Base-by-base conservation (phyloP, 2,888 invertebrate species). In the Rotaria sp. region DNA sequence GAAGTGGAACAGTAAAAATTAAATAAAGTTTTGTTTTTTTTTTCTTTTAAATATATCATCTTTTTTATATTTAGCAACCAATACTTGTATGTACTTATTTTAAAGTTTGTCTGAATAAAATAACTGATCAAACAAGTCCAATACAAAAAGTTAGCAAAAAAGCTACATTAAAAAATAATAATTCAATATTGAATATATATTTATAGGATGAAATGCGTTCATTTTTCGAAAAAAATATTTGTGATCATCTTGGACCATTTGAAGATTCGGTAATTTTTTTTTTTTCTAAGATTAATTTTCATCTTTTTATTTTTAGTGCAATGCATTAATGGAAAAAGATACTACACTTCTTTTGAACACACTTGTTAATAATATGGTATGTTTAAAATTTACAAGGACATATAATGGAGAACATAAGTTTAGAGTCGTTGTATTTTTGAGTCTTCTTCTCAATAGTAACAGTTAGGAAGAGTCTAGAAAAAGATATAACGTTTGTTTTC, bases 301-400 rank as follows among this genome's bases (percentile, higher is more conserved):
- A 1, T 35, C 5, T 10, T 21, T 67, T 21, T 13, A 35, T 15
- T 21, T 4, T 13, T 35, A 67, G 67, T 67, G 67, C 7, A 5
- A 67, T 67, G 67, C 80, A 45, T 80, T 80, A 41, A 80, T 80
- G 8, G 80, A 80, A 13, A 26, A 26, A n/a, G 80, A 80, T 45
- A 11, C 45, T 8, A 45, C 18, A 11, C 24, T 15, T n/a, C 11
- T 80, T n/a, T 15, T 80, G 24, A 41, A 80, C 45, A 41, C n/a
- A n/a, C 11, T 80, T 4, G 45, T 80, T 13, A 80, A 80, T n/a
- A 45, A 80, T 80, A 15, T 80, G 2, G 80, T 80, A 45, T 11
- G 80, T 41, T 45, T 75, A 2, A 57, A 8, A 35, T 4, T 18
- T 35, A 5, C 15, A 4, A 7, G 21, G 21, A 38, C 0, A 2